Conservation (phyloP, 2,888 invertebrate species). For the Timema podura region DNA sequence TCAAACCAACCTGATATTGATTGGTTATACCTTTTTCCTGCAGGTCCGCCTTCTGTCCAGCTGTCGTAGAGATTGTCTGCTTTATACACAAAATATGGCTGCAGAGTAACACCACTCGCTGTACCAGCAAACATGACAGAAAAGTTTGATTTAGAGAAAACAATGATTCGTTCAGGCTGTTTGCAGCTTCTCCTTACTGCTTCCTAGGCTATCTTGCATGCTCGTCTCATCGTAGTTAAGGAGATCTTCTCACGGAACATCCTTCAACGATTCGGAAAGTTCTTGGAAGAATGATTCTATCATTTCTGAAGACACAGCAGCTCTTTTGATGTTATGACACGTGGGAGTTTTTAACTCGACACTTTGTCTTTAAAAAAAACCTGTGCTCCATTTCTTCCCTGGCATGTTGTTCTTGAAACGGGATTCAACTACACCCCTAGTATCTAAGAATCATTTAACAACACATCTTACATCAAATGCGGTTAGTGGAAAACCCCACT, state of each 20-base stretch:
- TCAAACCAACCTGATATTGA: slow-evolving; percentile 35
- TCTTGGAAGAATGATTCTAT: slow-evolving; percentile 9
- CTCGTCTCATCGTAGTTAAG: slow-evolving; percentile 13
- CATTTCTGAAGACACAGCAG: neutral
- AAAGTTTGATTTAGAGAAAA: slow-evolving; percentile 5
- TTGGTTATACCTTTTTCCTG: slow-evolving; percentile 40
- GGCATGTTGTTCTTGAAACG: slow-evolving; percentile 10
- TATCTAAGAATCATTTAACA: neutral
- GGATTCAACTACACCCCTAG: neutral
- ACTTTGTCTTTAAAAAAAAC: neutral
- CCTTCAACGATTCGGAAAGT: neutral
- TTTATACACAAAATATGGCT: slow-evolving; percentile 45
- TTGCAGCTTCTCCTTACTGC: slow-evolving; percentile 6
- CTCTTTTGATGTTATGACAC: slow-evolving; percentile 10
- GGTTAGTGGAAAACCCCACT: slow-evolving; percentile 12
- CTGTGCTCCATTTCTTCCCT: neutral
- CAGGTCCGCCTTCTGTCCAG: slow-evolving; percentile 43
- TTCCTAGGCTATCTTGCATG: slow-evolving; percentile 7
- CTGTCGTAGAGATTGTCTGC: slow-evolving; percentile 40
- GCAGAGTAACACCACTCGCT: slow-evolving; percentile 38
- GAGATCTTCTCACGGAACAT: slow-evolving; percentile 6
- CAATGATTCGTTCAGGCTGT: slow-evolving; percentile 1
- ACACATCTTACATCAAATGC: slow-evolving; percentile 10
- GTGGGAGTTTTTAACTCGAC: neutral
- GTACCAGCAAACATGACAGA: slow-evolving; percentile 13